phyloP scores from a whole-genome alignment of 92 coral and sea anemone genomes.

The Epizoanthus rinbou region DNA sequence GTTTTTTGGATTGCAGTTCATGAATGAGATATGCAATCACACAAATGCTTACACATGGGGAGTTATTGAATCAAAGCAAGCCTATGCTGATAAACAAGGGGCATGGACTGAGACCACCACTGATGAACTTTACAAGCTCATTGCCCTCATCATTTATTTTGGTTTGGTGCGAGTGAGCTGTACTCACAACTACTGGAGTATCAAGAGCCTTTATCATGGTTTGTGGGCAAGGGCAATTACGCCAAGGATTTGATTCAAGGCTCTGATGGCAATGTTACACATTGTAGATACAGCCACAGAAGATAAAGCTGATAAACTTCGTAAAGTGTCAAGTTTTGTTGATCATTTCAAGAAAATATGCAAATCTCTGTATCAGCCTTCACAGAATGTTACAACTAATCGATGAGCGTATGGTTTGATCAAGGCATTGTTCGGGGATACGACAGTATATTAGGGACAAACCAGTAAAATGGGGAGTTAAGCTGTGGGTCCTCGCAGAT shows the following conservation, averaged over 20 bases:
- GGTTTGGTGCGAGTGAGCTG: constrained; percentile 62
- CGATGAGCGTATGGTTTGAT: constrained; percentile 67
- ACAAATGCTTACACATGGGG: constrained; percentile 67
- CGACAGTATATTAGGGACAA: constrained; percentile 61
- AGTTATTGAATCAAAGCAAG: constrained; percentile 30
- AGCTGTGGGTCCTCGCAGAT: constrained; percentile 69
- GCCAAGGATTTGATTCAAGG: constrained; percentile 43
- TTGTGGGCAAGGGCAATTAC: constrained; percentile 73
- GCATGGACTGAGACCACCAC: constrained; percentile 61
- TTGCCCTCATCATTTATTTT: constrained; percentile 60
- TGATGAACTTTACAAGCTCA: constrained; percentile 66
- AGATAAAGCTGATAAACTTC: constrained; percentile 53
- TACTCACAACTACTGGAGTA: constrained; percentile 71
- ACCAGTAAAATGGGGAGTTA: constrained; percentile 56
- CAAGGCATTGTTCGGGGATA: constrained; percentile 67
- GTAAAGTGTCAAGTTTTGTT: constrained; percentile 55
- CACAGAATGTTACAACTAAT: constrained; percentile 66
- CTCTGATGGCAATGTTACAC: constrained; percentile 69
- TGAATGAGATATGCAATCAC: constrained; percentile 49
- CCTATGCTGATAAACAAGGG: constrained; percentile 22
- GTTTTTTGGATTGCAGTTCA: constrained; percentile 61
- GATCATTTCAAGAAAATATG: constrained; percentile 56
- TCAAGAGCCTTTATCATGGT: constrained; percentile 71
- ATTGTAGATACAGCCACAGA: constrained; percentile 67
- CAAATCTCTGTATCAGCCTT: constrained; percentile 62